A percentile compares a stretch with the other conserved stretches of the same genome.
These are phyloP conservation scores for Vipera latastei DNA, from an alignment of 2,797 vertebrate genomes.

Conservation along the genomic window DNA sequence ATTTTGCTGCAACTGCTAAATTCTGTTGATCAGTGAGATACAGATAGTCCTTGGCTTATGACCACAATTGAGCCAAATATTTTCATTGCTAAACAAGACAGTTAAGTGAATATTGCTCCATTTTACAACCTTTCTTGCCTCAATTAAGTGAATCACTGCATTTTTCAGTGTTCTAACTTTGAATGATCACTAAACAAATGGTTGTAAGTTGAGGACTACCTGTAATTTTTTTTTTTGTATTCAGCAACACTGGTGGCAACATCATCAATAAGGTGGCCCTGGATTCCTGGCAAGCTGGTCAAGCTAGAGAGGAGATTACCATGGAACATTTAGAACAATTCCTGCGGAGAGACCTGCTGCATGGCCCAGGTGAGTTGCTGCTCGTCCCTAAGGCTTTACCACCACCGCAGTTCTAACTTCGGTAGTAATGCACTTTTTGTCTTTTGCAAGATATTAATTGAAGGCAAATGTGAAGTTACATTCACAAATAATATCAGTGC, in stretches of 20 bases:
- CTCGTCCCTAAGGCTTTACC: fast-evolving
- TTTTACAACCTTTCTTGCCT: background rate
- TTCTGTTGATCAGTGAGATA: background rate
- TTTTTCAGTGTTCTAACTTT: background rate
- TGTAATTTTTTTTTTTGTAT: background rate
- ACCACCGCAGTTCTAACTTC: background rate
- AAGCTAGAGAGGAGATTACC: conserved; percentile 86
- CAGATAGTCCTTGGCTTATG: background rate
- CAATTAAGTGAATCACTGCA: background rate
- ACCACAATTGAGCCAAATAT: background rate
- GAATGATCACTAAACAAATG: background rate
- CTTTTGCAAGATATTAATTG: background rate
- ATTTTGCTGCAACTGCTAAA: background rate
- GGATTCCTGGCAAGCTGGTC: conserved; percentile 86
- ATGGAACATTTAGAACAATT: conserved; percentile 83
- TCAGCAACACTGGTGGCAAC: conserved; percentile 87
- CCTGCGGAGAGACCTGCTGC: conserved; percentile 79
- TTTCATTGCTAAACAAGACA: background rate
- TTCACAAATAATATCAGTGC: background rate
- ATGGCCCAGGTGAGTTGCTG: conserved; percentile 75
- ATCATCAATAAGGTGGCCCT: conserved; percentile 86
- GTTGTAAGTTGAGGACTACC: background rate
- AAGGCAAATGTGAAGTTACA: background rate
- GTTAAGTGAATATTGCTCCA: background rate
- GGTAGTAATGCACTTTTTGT: no score